These are phyloP conservation scores for Ciconia stormi DNA, from an alignment of 2,113 vertebrate species.

Conservation along the genomic window DNA sequence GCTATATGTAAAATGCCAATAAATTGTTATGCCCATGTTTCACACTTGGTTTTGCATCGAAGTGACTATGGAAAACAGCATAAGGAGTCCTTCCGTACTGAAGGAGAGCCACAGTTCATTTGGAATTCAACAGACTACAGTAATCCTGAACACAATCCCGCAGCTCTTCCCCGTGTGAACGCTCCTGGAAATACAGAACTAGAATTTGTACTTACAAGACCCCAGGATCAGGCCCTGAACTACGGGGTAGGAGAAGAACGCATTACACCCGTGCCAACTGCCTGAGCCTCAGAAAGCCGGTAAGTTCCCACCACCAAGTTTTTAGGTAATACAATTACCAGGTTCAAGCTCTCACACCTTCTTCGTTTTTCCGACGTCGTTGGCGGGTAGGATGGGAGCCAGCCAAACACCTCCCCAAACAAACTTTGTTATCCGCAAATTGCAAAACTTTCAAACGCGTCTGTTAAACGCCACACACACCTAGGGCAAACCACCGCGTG, in stretches of 20 bases:
- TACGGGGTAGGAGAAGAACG: not conserved
- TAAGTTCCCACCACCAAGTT: not conserved
- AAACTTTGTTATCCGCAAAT: rapidly evolving
- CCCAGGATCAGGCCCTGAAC: not conserved
- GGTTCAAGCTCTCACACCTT: not conserved
- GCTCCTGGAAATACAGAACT: not conserved
- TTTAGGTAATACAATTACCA: not conserved
- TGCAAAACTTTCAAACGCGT: not conserved
- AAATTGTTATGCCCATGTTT: not conserved
- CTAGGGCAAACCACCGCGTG: rapidly evolving
- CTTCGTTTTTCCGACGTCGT: not conserved
- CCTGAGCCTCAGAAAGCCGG: not conserved
- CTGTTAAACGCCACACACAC: not conserved
- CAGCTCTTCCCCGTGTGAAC: not conserved
- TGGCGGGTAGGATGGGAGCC: not conserved
- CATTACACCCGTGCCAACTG: not conserved
- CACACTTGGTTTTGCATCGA: not conserved
- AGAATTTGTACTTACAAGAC: not conserved
- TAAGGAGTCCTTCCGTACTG: not conserved
- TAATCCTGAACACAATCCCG: not conserved
- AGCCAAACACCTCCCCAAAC: not conserved
- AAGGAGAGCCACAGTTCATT: not conserved
- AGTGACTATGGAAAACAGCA: not conserved
- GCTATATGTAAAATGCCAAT: not conserved
- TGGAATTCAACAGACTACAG: not conserved